A percentile compares a stretch with the other conserved stretches of the same genome.
phyloP scores from a whole-genome alignment of 1,140 invertebrate genomes.

The Drosophila ficusphila region DNA sequence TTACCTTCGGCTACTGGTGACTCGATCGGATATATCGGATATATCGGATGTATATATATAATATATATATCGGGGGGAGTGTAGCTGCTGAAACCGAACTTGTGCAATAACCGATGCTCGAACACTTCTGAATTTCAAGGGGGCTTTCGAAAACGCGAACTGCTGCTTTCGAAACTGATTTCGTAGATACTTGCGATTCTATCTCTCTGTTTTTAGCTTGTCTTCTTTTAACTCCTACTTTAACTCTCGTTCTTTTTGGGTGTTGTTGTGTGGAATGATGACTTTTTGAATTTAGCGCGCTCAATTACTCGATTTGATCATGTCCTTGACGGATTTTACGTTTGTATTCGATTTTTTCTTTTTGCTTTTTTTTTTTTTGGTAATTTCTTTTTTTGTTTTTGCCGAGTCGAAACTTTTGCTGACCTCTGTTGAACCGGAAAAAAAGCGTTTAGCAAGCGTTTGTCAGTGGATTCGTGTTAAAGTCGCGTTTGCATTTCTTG shows the following conservation, averaged over 20 bases:
- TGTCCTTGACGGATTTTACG: conserved; percentile 47
- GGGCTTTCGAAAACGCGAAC: conserved; percentile 24
- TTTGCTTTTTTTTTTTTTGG: neutral
- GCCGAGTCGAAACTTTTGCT: conserved; percentile 18
- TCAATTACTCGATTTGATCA: conserved; percentile 47
- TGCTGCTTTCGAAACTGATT: conserved; percentile 4
- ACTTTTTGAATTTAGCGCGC: conserved; percentile 49
- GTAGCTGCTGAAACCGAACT: conserved; percentile 21
- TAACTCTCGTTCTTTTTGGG: conserved; percentile 16
- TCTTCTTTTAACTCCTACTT: conserved; percentile 22
- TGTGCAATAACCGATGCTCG: neutral
- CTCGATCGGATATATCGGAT: conserved; percentile 20
- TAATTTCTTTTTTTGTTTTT: neutral
- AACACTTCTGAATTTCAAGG: conserved; percentile 29
- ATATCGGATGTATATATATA: conserved; percentile 23
- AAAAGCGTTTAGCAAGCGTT: conserved; percentile 26
- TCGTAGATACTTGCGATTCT: neutral
- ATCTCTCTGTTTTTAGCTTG: conserved; percentile 1
- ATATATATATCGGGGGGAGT: neutral
- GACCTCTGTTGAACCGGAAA: conserved; percentile 8
- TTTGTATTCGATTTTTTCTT: neutral
- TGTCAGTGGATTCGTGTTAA: conserved; percentile 11
- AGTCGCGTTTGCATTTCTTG: conserved; percentile 31
- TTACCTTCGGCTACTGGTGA: neutral
- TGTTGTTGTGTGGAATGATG: conserved; percentile 32